Conservation (phyloP, 2,888 invertebrate genomes). For the Anaspis maculata region DNA sequence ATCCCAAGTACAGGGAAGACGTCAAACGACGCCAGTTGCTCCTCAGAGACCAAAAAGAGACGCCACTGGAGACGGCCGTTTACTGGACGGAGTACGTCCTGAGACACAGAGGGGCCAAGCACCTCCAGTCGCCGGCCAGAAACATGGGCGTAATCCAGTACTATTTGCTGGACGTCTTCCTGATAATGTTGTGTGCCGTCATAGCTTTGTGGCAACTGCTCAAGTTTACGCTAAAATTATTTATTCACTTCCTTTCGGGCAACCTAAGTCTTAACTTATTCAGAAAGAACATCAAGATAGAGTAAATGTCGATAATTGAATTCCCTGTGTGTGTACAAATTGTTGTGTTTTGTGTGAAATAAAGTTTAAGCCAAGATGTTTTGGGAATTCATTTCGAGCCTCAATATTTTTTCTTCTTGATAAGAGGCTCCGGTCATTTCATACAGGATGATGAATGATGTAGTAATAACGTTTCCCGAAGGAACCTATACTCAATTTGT, state of each 20-base stretch:
- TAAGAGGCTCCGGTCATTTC: too few relatives aligned
- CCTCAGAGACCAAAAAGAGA: slow-evolving; percentile 65
- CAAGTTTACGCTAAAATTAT: slow-evolving; percentile 38
- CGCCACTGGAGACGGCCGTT: slow-evolving; percentile 66
- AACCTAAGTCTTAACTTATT: slow-evolving; percentile 28
- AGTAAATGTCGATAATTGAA: slow-evolving; percentile 16
- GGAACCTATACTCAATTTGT: too few relatives aligned
- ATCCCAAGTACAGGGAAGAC: slow-evolving; percentile 58
- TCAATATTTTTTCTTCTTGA: too few relatives aligned
- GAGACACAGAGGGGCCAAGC: slow-evolving; percentile 70
- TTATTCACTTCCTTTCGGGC: slow-evolving; percentile 43
- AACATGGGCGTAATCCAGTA: slow-evolving; percentile 60
- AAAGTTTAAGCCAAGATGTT: background rate
- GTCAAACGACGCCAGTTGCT: slow-evolving; percentile 60
- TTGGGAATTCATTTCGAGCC: too few relatives aligned
- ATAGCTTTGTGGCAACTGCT: slow-evolving; percentile 34
- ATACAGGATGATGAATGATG: too few relatives aligned
- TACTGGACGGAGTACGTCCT: slow-evolving; percentile 85
- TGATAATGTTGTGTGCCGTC: slow-evolving; percentile 37
- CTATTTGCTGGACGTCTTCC: slow-evolving; percentile 54
- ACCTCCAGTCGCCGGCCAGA: slow-evolving; percentile 66
- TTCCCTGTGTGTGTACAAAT: slow-evolving; percentile 5
- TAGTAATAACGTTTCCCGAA: too few relatives aligned
- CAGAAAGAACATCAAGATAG: slow-evolving; percentile 33
- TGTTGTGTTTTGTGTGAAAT: background rate